Base-by-base conservation (phyloP, 2,797 vertebrate genomes). In the Rhynchotus rufescens region DNA sequence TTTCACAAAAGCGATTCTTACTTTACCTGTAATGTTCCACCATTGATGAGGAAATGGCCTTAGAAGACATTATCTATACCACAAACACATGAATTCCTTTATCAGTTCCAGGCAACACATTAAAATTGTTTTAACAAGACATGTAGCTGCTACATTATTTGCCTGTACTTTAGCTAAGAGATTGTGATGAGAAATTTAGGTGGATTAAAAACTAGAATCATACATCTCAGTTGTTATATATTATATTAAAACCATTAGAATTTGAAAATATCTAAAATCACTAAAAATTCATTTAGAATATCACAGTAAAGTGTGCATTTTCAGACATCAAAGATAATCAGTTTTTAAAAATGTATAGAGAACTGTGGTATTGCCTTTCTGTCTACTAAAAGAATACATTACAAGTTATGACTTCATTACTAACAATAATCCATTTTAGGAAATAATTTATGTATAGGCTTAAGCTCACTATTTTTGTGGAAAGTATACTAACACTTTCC, bases 11-110 rank as follows among this genome's bases (percentile, higher is more conserved):
- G 88, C 80, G 96, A 64, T 90, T 79, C 84, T 93, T 93, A 94
- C 93, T 97, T 99, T 99, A 99, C 99, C 99, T 99, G 77, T 92
- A 90, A 97, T 94, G 97, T 89, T 98, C 97, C 98, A 98, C 65
- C 97, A 98, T 97, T 97, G 97, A 94, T 98, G 98, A 99, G 95
- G 98, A 98, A 98, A 97, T 96, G 97, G 96, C 96, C 97, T 98
- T 98, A 98, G 98, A 97, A 98, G 98, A 98, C 98, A 98, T 98
- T 99, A 99, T 99, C 98, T 99, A 99, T 87, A 98, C 97, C 98
- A 98, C 97, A 99, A 99, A 99, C 98, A 99, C 97, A 98, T 76
- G 97, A 98, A 98, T 94, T 92, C 96, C 95, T 95, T 93, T 91
- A 95, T 98, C 97, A 98, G 86, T 98, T 97, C 80, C 93, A 97